Percentiles rank a stretch among this genome's conserved stretches.
These are phyloP conservation scores for Callocephalon fimbriatum DNA, from an alignment of 2,113 vertebrate genomes.

Conservation along the genomic window DNA sequence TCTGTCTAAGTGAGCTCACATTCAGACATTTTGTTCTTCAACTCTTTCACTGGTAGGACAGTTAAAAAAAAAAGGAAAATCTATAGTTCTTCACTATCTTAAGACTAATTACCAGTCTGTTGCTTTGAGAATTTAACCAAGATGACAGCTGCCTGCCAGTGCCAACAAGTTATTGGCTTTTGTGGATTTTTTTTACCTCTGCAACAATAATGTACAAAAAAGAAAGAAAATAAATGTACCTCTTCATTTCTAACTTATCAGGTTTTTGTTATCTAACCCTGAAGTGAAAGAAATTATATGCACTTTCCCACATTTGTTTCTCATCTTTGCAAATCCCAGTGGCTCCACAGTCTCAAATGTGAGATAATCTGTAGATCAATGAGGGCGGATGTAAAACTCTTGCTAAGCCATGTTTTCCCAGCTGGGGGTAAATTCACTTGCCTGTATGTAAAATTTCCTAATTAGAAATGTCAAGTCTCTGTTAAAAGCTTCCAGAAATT, in stretches of 20 bases:
- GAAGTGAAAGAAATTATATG: conserved; percentile 76
- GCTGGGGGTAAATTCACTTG: conserved; percentile 91
- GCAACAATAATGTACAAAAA: not conserved
- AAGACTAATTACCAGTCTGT: conserved; percentile 2
- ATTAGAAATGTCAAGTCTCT: conserved; percentile 83
- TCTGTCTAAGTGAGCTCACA: not conserved
- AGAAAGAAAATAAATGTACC: conserved; percentile 52
- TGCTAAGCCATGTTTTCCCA: conserved; percentile 90
- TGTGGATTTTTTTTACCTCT: conserved; percentile 25
- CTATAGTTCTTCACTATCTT: not conserved
- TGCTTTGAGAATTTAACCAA: not conserved
- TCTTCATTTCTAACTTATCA: conserved; percentile 60
- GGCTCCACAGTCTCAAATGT: conserved; percentile 83
- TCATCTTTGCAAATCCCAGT: conserved; percentile 77
- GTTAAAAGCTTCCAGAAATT: conserved; percentile 74
- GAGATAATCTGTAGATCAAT: conserved; percentile 96
- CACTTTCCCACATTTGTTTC: conserved; percentile 87
- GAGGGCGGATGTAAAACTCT: conserved; percentile 90
- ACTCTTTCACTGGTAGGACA: not conserved
- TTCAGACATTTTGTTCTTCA: not conserved
- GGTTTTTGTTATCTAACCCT: conserved; percentile 73
- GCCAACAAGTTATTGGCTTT: conserved; percentile 2
- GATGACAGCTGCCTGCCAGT: not conserved
- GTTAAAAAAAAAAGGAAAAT: not conserved
- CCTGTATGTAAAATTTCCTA: conserved; percentile 85